phyloP scores from a whole-genome alignment of 2,113 vertebrate genomes.

The Scolopax mira region DNA sequence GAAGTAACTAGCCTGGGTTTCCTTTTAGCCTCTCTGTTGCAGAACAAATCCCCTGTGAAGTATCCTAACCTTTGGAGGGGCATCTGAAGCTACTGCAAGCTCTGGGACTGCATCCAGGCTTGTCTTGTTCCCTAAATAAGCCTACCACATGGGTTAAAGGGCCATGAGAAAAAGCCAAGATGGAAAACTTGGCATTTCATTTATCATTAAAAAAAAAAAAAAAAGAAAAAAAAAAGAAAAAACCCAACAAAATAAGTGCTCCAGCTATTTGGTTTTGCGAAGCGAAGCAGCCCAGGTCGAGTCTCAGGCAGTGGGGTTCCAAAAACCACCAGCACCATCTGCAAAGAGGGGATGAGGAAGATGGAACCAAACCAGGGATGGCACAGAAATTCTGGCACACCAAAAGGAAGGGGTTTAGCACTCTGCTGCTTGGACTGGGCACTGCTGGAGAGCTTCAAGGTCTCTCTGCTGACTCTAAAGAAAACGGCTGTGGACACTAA shows the following conservation, averaged over 20 bases:
- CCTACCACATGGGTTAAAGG: conserved; percentile 56
- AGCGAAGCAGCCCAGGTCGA: conserved; percentile 26
- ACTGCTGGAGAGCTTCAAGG: not conserved
- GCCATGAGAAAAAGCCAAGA: conserved; percentile 62
- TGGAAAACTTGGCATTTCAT: conserved; percentile 40
- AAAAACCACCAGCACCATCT: not conserved
- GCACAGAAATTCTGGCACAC: not conserved
- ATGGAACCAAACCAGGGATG: not conserved
- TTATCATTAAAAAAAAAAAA: conserved; percentile 1
- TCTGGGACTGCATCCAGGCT: conserved; percentile 62
- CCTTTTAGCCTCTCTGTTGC: conserved; percentile 33
- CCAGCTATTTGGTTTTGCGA: conserved; percentile 44
- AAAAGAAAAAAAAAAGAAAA: no score
- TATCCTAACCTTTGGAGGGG: conserved; percentile 62
- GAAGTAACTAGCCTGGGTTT: conserved; percentile 10
- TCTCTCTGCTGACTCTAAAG: not conserved
- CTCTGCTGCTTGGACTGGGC: not conserved
- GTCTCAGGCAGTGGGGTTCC: conserved; percentile 27
- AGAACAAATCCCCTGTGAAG: conserved; percentile 50
- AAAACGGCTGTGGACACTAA: not conserved
- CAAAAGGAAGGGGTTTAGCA: not conserved
- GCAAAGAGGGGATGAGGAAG: not conserved
- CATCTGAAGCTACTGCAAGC: conserved; percentile 60
- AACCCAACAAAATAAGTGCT: conserved; percentile 19
- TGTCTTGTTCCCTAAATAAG: conserved; percentile 65